These are phyloP conservation scores for Ochropacha duplaris DNA, from an alignment of 2,888 invertebrate species.

Conservation along the genomic window DNA sequence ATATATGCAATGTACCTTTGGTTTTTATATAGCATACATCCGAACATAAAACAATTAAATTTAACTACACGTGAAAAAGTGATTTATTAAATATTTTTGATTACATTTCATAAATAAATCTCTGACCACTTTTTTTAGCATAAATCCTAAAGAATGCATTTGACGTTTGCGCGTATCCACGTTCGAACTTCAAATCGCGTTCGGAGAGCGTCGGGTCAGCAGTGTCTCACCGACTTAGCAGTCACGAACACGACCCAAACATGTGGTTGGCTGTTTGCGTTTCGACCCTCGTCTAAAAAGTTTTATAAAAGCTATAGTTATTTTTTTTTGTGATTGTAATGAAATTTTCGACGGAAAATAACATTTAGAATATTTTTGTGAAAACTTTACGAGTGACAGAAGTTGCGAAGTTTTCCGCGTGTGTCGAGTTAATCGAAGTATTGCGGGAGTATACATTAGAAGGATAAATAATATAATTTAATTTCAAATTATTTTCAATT, in stretches of 20 bases:
- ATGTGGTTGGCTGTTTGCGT: constrained; percentile 6
- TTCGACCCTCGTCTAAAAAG: neutral
- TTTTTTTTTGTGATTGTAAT: neutral
- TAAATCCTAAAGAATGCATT: constrained; percentile 17
- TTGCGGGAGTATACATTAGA: too few relatives aligned
- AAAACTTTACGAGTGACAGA: neutral
- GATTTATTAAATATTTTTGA: too few relatives aligned
- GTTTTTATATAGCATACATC: too few relatives aligned
- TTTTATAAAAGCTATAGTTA: neutral
- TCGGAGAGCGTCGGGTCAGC: constrained; percentile 38
- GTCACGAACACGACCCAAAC: constrained; percentile 29
- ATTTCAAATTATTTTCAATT: too few relatives aligned
- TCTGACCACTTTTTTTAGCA: neutral
- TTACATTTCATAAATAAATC: neutral
- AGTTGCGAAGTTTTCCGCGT: neutral
- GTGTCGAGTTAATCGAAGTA: neutral
- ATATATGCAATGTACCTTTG: too few relatives aligned
- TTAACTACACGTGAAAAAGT: too few relatives aligned
- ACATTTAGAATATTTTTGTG: neutral
- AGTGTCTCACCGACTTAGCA: constrained; percentile 43
- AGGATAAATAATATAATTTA: too few relatives aligned
- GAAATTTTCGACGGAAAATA: too few relatives aligned
- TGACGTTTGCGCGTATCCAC: constrained; percentile 40
- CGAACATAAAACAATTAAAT: too few relatives aligned
- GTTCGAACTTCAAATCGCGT: constrained; percentile 42